Conservation (phyloP, 2,113 vertebrate genomes). For the Bos javanicus region DNA sequence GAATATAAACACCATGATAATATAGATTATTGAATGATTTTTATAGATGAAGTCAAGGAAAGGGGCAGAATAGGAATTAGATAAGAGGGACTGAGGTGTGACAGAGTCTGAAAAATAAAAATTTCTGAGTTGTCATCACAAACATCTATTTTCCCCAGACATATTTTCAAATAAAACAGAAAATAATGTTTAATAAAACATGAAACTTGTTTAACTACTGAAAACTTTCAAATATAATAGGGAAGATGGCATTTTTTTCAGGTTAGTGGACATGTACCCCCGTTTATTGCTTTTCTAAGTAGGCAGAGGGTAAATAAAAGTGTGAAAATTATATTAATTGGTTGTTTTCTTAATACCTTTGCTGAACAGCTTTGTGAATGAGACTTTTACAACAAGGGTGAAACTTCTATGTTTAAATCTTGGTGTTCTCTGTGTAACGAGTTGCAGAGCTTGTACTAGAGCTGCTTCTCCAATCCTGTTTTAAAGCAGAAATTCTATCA, state of each 20-base stretch:
- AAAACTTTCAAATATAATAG: neutral
- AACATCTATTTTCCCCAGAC: neutral
- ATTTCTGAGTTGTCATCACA: neutral
- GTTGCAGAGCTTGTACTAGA: neutral
- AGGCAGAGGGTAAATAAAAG: neutral
- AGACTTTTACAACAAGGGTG: neutral
- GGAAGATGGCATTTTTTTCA: neutral
- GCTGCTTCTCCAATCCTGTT: neutral
- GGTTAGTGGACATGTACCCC: neutral
- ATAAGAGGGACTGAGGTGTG: accelerated
- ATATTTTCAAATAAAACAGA: neutral
- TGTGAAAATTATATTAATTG: neutral
- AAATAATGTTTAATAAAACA: neutral
- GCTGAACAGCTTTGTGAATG: neutral
- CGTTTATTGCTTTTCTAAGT: neutral
- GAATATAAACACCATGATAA: neutral
- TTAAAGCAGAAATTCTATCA: neutral
- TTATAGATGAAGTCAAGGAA: neutral
- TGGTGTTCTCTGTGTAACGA: neutral
- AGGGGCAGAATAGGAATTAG: neutral
- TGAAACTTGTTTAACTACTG: neutral
- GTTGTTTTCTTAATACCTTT: neutral
- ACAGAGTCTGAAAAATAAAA: neutral
- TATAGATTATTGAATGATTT: neutral
- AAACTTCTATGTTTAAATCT: neutral